Evolutionary conservation across 2,113 vertebrate species (phyloP), one percentile per base, ranked within the genome.

Genomic region (Strigops habroptila): DNA sequence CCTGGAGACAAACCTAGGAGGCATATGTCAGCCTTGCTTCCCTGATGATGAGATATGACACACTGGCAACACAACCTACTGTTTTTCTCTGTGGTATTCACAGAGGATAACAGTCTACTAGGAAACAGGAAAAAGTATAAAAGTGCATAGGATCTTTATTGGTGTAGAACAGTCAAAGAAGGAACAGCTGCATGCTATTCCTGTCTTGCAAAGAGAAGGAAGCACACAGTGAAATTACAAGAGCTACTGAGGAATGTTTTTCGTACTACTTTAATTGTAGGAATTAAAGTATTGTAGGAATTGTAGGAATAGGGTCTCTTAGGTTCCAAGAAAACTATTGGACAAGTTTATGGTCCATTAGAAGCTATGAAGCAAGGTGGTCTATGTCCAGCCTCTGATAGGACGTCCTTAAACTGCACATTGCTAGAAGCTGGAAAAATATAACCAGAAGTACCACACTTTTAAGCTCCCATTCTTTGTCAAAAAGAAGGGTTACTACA

Each of bases 361-460:
- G 67, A 80, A 93, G 30, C 53, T 80, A 4, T 71, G 55, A 60
- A 64, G 15, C 35, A 76, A 83, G 15, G 9, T 69, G 16, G 13
- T 60, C 18, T 82, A 3, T 73, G 33, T 69, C 44, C 27, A 44
- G 0, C 16, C 22, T 86, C 80, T 80, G n/a, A 75, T 11, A 62
- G 21, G 31, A 65, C 1, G 3, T 69, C 9, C 27, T 23, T 35
- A 48, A 83, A 17, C 8, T 65, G 16, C 30, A 28, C 1, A 0
- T 57, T 73, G 23, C 19, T 57, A 37, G 37, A 52, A 91, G 28
- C 46, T 73, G n/a, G 35, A 18, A 39, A 5, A 57, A 7, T 62
- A 46, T 25, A 74, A 67, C 6, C 49, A 62, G 30, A 57, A 83
- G 7, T 51, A 35, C 17, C 30, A 41, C 7, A 2, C n/a, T 73